Percentiles rank a stretch among this genome's conserved stretches.
Conservation (phyloP, 2,888 invertebrate species). For the Cecidostiba fungosa region DNA sequence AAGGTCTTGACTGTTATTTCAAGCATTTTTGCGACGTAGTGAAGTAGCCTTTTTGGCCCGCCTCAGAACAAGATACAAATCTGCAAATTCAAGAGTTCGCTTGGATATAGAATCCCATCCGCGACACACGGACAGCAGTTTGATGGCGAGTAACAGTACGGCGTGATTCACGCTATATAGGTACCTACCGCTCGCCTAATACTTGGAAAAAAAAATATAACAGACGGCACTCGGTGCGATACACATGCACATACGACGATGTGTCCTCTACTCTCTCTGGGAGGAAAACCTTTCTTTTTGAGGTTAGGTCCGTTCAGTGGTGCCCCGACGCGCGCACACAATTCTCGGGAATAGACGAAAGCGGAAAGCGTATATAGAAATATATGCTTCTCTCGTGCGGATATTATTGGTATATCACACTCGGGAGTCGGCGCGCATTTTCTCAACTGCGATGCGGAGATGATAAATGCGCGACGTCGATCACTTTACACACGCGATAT, state of each 20-base stretch:
- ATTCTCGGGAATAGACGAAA: neutral
- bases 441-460: neutral
- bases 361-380: neutral
- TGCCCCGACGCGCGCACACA: constrained; percentile 32
- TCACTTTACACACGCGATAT: neutral
- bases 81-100: constrained; percentile 34
- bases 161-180: neutral
- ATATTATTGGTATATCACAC: neutral
- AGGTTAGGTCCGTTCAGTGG: constrained; percentile 48
- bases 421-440: constrained; percentile 6
- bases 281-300: constrained; percentile 16
- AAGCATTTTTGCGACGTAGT: constrained; percentile 83
- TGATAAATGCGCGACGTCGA: neutral
- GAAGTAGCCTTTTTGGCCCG: constrained; percentile 21
- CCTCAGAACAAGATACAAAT: constrained; percentile 19
- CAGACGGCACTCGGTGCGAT: constrained; percentile 14
- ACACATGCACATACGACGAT: neutral
- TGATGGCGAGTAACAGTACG: neutral
- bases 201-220: constrained; percentile 45
- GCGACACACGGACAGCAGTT: neutral
- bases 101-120: neutral
- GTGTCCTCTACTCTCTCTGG: constrained; percentile 1
- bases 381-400: neutral
- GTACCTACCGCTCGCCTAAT: constrained; percentile 20
- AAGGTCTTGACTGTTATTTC: constrained; percentile 94